A percentile compares a stretch with the other conserved stretches of the same genome.
Conservation (phyloP, 2,888 invertebrate genomes). For the Phalera bucephala region DNA sequence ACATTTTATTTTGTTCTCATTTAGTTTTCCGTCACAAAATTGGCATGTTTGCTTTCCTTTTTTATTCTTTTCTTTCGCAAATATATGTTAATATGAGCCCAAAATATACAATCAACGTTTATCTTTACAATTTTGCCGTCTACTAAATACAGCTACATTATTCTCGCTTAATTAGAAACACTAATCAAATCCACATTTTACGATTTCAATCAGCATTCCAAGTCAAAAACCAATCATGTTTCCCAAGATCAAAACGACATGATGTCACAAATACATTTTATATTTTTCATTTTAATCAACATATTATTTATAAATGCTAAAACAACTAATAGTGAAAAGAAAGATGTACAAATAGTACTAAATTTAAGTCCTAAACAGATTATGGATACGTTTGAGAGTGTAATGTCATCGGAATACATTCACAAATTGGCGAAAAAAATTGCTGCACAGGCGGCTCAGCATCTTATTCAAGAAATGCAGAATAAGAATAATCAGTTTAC, state of each 20-base stretch:
- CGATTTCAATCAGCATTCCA: not conserved
- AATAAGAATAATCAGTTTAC: slow-evolving; percentile 20
- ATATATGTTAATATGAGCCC: too few species aligned
- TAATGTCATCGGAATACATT: slow-evolving; percentile 41
- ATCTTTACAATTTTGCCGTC: too few species aligned
- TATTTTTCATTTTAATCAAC: slow-evolving; percentile 4
- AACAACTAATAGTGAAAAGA: not conserved
- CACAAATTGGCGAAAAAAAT: slow-evolving; percentile 41
- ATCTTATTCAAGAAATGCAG: slow-evolving; percentile 40
- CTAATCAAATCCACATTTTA: too few species aligned
- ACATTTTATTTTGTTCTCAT: too few species aligned
- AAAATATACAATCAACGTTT: too few species aligned
- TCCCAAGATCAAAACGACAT: not conserved
- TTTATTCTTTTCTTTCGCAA: too few species aligned
- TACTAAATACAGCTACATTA: too few species aligned
- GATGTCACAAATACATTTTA: not conserved
- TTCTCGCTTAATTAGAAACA: too few species aligned
- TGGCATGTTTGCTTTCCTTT: too few species aligned
- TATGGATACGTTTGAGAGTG: slow-evolving; percentile 36
- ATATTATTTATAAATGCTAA: slow-evolving; percentile 10
- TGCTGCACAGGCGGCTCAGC: slow-evolving; percentile 40
- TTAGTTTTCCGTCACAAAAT: too few species aligned
- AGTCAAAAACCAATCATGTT: not conserved
- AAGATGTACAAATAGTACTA: slow-evolving; percentile 22
- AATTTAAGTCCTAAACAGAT: slow-evolving; percentile 41